Evolutionary conservation across 92 coral and sea anemone genomes (phyloP).

Genomic region (Metridium senile): DNA sequence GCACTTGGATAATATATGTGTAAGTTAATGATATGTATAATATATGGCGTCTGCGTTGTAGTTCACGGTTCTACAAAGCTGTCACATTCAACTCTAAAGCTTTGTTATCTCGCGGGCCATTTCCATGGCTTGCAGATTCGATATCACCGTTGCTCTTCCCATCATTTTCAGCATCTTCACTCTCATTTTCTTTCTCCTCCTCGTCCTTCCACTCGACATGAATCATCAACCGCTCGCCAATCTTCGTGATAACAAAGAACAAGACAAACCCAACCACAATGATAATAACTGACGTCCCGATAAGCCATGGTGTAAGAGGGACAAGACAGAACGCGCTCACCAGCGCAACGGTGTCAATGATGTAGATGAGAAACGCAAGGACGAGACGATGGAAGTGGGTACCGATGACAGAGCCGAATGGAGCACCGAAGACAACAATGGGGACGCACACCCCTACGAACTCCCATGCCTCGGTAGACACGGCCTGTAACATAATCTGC

Average conservation of each 20-base stretch:
- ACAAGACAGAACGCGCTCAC: constrained; percentile 66
- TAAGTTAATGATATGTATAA: too few relatives aligned
- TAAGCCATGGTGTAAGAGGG: constrained; percentile 44
- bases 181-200: not conserved
- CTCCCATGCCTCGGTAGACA: constrained; percentile 28
- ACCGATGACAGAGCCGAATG: constrained; percentile 71
- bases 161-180: too few relatives aligned
- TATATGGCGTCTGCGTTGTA: too few relatives aligned
- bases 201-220: constrained; percentile 17
- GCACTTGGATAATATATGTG: too few relatives aligned
- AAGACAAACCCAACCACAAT: constrained; percentile 66
- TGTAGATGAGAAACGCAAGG: constrained; percentile 60
- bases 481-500: constrained; percentile 10
- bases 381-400: constrained; percentile 78
- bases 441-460: constrained; percentile 88
- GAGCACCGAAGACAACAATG: constrained; percentile 78
- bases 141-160: not conserved
- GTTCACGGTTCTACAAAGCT: too few relatives aligned
- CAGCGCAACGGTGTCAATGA: constrained; percentile 65
- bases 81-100: too few relatives aligned
- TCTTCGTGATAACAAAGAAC: constrained; percentile 60
- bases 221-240: constrained; percentile 66
- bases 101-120: too few relatives aligned
- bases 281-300: constrained; percentile 62
- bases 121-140: not conserved